Evolutionary conservation across 2,888 invertebrate species (phyloP), one percentile per base, ranked within the genome.

Genomic region (Flexamia atlantica): DNA sequence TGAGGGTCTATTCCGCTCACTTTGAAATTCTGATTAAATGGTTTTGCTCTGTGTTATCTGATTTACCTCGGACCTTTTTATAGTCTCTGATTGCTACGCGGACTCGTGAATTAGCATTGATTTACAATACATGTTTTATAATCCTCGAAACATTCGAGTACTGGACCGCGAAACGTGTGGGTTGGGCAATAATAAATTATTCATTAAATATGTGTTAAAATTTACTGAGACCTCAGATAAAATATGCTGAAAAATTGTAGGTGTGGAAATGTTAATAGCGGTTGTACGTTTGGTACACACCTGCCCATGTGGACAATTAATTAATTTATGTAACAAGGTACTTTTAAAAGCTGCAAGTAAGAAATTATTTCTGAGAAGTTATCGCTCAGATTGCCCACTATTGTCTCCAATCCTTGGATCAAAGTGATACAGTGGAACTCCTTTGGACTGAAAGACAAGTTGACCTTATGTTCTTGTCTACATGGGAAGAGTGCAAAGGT

Each of bases 11-110:
- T 72, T 36, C 40, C 76, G 20, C 57, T 50, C 32, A 57, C 79
- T 79, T 79, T 79, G 79, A 53, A 79, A 79, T 28, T 79, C 79
- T 57, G 79, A 79, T 79, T 79, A 32, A 57, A 79, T 79, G 79
- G 79, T 57, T 79, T 57, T 57, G 79, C 57, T 79, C 79, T 32
- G 50, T 72, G 50, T 57, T 57, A 79, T 79, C 53, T 57, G 79
- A 53, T 79, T 79, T 36, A 50, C 79, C 36, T 32, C 50, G 30
- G 57, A 20, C 79, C 79, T 12, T 17, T 57, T 57, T 46, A 76
- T 76, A 50, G 74, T 25, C 28, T 5, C 25, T 46, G 74, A 76
- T 46, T 28, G 46, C 74, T 28, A 64, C 64, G 14, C 23, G 23
- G 53, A 57, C 57, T 57, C 64, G 64, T 64, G 28, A 28, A 64